Evolutionary conservation across 35 echinoderm and acorn worm species (phyloP).

Genomic region (Holothuria glaberrima): DNA sequence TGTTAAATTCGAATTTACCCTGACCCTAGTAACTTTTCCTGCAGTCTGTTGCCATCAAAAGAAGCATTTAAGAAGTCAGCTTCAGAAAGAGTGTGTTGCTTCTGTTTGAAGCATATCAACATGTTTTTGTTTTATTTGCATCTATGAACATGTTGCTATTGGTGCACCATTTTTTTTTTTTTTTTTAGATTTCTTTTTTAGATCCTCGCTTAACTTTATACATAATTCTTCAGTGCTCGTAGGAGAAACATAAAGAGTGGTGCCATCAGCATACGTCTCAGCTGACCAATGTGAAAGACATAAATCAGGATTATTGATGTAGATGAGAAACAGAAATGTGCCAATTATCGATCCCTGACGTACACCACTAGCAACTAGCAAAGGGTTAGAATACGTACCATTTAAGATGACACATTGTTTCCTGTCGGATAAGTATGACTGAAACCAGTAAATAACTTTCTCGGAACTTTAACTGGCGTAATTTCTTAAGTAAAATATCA

Average conservation of each 20-base stretch:
- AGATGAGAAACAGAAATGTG: not conserved
- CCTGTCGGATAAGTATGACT: not conserved
- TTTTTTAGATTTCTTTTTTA: not conserved
- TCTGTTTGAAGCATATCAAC: no score
- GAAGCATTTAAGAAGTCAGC: not conserved
- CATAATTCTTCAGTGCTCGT: not conserved
- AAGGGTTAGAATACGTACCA: not conserved
- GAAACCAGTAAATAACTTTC: conserved; percentile 4
- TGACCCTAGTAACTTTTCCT: no score
- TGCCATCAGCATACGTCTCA: not conserved
- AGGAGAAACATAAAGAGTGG: not conserved
- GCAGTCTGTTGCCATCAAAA: not conserved
- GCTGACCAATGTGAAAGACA: no score
- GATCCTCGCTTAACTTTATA: not conserved
- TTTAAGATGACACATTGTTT: not conserved
- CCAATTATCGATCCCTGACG: not conserved
- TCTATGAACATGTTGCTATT: not conserved
- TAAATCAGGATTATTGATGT: no score
- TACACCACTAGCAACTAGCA: not conserved
- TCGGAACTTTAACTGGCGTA: no score
- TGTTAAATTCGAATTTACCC: not conserved
- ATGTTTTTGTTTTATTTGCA: not conserved
- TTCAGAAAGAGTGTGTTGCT: no score
- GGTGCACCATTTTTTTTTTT: conserved; percentile 2
- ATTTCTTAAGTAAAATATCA: not conserved